Evolutionary conservation across 2,113 vertebrate genomes (phyloP).

Genomic region (Clarias gariepinus): DNA sequence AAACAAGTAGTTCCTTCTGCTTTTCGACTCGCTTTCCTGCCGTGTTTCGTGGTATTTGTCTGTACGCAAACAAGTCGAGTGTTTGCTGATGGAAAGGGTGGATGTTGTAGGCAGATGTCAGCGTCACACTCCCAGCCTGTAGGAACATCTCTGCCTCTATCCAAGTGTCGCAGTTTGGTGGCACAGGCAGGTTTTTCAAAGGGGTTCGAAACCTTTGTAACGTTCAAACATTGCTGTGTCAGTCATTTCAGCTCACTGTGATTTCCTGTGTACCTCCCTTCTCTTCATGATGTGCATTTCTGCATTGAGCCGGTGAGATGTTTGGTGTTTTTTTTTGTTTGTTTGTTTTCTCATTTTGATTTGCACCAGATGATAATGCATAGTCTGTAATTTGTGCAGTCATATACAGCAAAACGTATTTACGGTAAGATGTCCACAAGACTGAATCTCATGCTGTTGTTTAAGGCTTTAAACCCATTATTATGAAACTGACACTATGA

Average conservation of each 20-base stretch:
- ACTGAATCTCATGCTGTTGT: neutral
- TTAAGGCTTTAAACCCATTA: slow-evolving; percentile 1
- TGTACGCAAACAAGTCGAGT: neutral
- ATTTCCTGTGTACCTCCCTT: neutral
- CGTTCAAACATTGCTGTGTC: too few relatives aligned
- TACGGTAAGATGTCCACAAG: neutral
- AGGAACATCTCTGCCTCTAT: neutral
- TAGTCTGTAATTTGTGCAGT: neutral
- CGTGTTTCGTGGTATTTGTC: neutral
- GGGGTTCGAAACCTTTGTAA: neutral
- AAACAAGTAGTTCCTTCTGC: slow-evolving; percentile 59
- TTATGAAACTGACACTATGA: neutral
- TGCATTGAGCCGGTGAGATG: slow-evolving; percentile 9
- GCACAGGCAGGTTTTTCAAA: neutral
- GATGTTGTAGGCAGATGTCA: slow-evolving; percentile 44
- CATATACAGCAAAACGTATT: neutral
- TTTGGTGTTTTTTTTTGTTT: neutral
- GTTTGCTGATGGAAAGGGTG: slow-evolving; percentile 38
- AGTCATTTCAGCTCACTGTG: neutral
- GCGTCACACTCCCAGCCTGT: slow-evolving; percentile 26
- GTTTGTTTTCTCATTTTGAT: neutral
- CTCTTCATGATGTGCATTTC: slow-evolving; percentile 34
- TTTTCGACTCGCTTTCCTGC: slow-evolving; percentile 34
- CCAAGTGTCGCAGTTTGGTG: slow-evolving; percentile 41
- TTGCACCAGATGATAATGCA: neutral